Percentiles rank a stretch among this genome's conserved stretches.
These are phyloP conservation scores for Thripadectes ignobilis DNA, from an alignment of 2,797 vertebrate species.

Conservation along the genomic window DNA sequence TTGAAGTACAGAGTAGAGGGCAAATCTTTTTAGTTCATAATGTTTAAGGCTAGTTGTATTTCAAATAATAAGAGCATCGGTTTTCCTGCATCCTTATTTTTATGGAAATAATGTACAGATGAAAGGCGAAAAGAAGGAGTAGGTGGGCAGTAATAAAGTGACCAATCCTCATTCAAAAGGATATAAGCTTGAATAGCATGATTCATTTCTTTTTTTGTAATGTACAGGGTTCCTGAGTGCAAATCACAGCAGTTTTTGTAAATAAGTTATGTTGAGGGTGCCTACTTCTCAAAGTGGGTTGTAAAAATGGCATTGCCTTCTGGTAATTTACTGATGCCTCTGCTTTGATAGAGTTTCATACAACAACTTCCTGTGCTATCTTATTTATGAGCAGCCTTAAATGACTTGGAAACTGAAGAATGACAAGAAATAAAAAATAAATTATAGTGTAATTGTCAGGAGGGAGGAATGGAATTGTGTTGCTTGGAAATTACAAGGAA, in stretches of 20 bases:
- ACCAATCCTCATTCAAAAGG: neutral
- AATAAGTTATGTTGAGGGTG: neutral
- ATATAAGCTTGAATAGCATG: neutral
- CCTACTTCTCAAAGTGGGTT: neutral
- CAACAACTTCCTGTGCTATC: neutral
- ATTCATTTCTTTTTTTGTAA: neutral
- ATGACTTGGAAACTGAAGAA: neutral
- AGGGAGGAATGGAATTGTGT: neutral
- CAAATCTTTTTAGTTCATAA: neutral
- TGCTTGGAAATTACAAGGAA: neutral
- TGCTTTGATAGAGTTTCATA: neutral
- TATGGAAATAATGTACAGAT: neutral
- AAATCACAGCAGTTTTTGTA: neutral
- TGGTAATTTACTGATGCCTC: neutral
- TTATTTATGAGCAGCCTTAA: neutral
- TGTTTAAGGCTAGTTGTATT: neutral
- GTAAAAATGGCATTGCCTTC: neutral
- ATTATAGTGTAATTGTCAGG: neutral
- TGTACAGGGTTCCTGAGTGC: rapidly evolving
- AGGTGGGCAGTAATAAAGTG: neutral
- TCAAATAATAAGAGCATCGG: neutral
- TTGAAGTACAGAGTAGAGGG: neutral
- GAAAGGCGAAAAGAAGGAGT: neutral
- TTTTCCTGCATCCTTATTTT: neutral
- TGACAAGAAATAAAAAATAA: neutral